These are phyloP conservation scores for Pseudoatta argentina DNA, from an alignment of 1,140 invertebrate genomes.

Conservation along the genomic window DNA sequence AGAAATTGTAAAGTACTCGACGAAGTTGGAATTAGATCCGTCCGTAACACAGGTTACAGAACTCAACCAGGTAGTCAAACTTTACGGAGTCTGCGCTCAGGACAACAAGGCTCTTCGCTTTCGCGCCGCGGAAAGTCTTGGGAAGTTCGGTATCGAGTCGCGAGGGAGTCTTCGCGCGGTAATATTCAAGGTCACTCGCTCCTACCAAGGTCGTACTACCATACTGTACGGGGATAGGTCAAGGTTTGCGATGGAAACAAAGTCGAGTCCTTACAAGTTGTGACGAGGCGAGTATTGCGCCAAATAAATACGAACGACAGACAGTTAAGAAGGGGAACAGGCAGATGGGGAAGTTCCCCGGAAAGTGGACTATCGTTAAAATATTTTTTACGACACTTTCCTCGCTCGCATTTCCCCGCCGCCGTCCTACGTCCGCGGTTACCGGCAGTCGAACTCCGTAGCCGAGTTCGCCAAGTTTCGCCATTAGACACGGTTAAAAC, in stretches of 20 bases:
- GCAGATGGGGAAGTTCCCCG: constrained; percentile 63
- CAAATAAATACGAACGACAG: constrained; percentile 72
- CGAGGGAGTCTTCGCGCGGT: constrained; percentile 56
- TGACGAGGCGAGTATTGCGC: not conserved
- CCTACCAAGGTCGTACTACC: constrained; percentile 59
- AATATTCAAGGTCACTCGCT: constrained; percentile 73
- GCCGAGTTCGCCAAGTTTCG: constrained; percentile 83
- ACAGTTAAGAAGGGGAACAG: constrained; percentile 54
- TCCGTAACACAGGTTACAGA: constrained; percentile 56
- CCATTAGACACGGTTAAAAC: constrained; percentile 86
- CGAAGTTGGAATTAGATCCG: constrained; percentile 58
- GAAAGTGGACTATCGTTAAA: constrained; percentile 74
- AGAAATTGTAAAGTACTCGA: constrained; percentile 57
- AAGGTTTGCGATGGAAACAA: constrained; percentile 61
- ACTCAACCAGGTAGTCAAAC: constrained; percentile 61
- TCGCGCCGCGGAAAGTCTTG: constrained; percentile 65
- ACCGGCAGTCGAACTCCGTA: constrained; percentile 81
- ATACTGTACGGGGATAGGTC: constrained; percentile 64
- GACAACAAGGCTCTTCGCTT: constrained; percentile 74
- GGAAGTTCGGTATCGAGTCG: constrained; percentile 73
- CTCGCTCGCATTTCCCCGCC: constrained; percentile 44
- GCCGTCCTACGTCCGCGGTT: constrained; percentile 74
- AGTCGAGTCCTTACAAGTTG: not conserved
- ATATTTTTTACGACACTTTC: constrained; percentile 80
- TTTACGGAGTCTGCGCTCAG: constrained; percentile 66